Conservation (phyloP, 2,113 vertebrate species). For the Bothrops jararaca region DNA sequence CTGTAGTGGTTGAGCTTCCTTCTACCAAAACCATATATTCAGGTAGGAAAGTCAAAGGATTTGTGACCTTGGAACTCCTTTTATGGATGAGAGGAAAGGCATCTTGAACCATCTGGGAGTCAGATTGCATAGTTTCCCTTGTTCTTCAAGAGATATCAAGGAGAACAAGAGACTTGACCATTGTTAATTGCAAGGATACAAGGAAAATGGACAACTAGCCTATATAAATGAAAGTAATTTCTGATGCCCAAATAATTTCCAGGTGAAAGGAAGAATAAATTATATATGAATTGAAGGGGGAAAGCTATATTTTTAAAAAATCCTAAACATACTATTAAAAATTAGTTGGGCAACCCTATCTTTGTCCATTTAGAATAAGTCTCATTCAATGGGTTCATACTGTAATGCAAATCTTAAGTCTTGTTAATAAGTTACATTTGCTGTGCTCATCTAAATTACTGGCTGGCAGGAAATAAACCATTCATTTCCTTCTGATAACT, state of each 20-base stretch:
- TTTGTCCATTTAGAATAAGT: not conserved
- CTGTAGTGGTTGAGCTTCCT: not conserved
- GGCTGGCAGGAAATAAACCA: not conserved
- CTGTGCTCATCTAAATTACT: not conserved
- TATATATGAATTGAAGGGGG: not conserved
- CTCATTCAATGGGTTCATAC: not conserved
- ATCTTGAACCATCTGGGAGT: not conserved
- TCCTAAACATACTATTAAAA: not conserved
- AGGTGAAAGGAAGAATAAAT: not conserved
- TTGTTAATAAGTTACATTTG: not conserved
- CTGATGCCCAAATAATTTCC: not conserved
- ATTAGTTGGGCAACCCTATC: not conserved
- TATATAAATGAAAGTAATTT: not conserved
- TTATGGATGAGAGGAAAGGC: not conserved
- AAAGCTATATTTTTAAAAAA: not conserved
- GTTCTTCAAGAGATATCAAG: slow-evolving; percentile 12
- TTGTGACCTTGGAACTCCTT: not conserved
- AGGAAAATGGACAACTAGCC: not conserved
- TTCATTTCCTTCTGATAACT: not conserved
- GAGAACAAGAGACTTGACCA: not conserved
- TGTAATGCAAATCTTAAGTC: too few relatives aligned
- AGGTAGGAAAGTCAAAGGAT: not conserved
- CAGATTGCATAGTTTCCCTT: not conserved
- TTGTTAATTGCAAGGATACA: slow-evolving; percentile 8
- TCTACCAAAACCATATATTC: not conserved